Base-by-base conservation (phyloP, 23 tunicate genomes). In the Ascidia mentula region DNA sequence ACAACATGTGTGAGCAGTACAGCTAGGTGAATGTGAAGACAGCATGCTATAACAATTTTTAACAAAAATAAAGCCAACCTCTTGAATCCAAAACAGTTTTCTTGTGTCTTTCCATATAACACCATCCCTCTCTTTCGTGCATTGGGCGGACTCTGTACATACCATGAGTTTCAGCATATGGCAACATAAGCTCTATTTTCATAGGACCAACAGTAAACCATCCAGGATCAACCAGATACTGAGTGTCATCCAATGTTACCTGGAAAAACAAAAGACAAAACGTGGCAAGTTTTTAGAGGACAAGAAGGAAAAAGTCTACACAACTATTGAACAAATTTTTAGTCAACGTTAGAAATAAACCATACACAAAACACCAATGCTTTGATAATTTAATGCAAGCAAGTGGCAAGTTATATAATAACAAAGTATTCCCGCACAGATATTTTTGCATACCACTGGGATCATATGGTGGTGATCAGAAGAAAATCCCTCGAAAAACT, bases 221-320 rank as follows among this genome's bases (percentile, higher is more conserved):
- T 70, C 35, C 74, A 20, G 74, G 74, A 70, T 70, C 74, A 34
- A 70, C 38, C 18, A 70, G 7, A 70, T 70, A 70, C 38, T 70
- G 24, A 36, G 32, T 70, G 1, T 9, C 35, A 3, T 70, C 74
- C 8, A 70, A 22, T 18, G 17, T 30, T 3, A 70, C 74, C 74
- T 70, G 32, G 1, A 32, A 32, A 70, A 53, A 26, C n/a, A n/a
- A n/a, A n/a, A n/a, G n/a, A n/a, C n/a, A n/a, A n/a, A n/a, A n/a
- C n/a, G n/a, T n/a, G n/a, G n/a, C n/a, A n/a, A n/a, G n/a, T n/a
- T n/a, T n/a, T n/a, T n/a, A n/a, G n/a, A n/a, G n/a, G n/a, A n/a
- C n/a, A n/a, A n/a, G n/a, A n/a, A n/a, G n/a, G n/a, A n/a, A n/a
- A n/a, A n/a, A 15, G 15, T 9, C 15, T 9, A 9, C 53, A 42